phyloP scores from a whole-genome alignment of 2,797 vertebrate genomes.

The Tauraco hartlaubi region DNA sequence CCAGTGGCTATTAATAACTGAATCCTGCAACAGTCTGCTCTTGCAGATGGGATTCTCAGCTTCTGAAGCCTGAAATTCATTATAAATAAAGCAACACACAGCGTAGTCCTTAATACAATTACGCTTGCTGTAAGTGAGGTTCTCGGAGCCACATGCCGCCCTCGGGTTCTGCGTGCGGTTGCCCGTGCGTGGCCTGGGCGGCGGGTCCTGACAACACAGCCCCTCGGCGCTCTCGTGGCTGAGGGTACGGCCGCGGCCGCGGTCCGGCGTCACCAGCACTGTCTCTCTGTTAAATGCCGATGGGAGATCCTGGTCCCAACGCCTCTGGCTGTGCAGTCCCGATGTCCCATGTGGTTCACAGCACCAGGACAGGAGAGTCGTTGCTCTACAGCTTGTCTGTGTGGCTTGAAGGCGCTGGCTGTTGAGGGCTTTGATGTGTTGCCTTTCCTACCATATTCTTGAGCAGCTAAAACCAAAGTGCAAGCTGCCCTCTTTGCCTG shows the following conservation, averaged over 20 bases:
- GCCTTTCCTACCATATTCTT: not conserved
- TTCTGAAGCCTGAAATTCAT: slow-evolving; percentile 71
- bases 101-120: slow-evolving; percentile 67
- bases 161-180: not conserved
- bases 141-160: not conserved
- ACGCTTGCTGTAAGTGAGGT: slow-evolving; percentile 6
- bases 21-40: slow-evolving; percentile 77
- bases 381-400: not conserved
- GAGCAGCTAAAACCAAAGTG: not conserved
- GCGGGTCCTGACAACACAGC: fast-evolving
- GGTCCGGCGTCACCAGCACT: not conserved
- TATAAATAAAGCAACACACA: slow-evolving; percentile 60
- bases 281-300: not conserved
- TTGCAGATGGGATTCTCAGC: slow-evolving; percentile 78
- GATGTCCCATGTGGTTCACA: fast-evolving
- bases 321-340: not conserved
- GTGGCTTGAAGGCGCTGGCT: not conserved
- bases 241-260: fast-evolving
- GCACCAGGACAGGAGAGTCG: not conserved
- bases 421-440: not conserved
- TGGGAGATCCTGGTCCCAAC: fast-evolving
- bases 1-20: slow-evolving; percentile 81
- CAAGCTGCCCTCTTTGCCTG: too few relatives aligned
- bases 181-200: not conserved
- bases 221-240: not conserved